Conservation (phyloP, 1,140 invertebrate species). For the Magallana ariakensis region DNA sequence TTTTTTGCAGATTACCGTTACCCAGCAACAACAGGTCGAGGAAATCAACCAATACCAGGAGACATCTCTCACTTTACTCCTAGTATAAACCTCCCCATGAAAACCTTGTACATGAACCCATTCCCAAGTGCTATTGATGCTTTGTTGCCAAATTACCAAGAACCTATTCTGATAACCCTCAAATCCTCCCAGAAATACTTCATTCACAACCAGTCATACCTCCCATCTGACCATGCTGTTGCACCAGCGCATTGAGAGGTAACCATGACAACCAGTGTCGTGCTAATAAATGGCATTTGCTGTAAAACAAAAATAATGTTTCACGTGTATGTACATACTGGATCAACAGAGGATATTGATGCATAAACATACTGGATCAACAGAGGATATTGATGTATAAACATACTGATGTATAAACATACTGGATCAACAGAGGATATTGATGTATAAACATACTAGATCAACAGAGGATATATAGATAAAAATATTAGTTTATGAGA, state of each 20-base stretch:
- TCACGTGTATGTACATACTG: too few relatives aligned
- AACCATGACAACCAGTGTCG: not conserved
- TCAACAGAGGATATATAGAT: too few relatives aligned
- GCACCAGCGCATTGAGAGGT: slow-evolving; percentile 26
- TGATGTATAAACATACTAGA: too few relatives aligned
- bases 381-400: too few relatives aligned
- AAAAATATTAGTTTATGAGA: too few relatives aligned
- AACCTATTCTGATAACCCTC: slow-evolving; percentile 77
- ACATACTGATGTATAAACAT: too few relatives aligned
- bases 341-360: too few relatives aligned
- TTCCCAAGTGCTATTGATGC: slow-evolving; percentile 72
- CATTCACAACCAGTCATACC: slow-evolving; percentile 71
- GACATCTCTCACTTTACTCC: slow-evolving; percentile 73
- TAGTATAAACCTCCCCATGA: slow-evolving; percentile 78
- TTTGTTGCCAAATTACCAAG: slow-evolving; percentile 64
- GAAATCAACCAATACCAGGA: slow-evolving; percentile 69
- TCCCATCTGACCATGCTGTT: slow-evolving; percentile 44
- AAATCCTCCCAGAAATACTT: slow-evolving; percentile 79
- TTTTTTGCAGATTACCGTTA: slow-evolving; percentile 71
- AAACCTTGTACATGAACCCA: slow-evolving; percentile 76
- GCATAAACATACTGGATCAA: too few relatives aligned
- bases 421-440: too few relatives aligned
- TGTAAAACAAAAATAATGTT: too few relatives aligned
- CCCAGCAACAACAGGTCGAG: slow-evolving; percentile 65
- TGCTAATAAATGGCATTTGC: too few relatives aligned